A percentile compares a stretch with the other conserved stretches of the same genome.
Conservation (phyloP, 2,888 invertebrate genomes). For the Tipula vernalis region DNA sequence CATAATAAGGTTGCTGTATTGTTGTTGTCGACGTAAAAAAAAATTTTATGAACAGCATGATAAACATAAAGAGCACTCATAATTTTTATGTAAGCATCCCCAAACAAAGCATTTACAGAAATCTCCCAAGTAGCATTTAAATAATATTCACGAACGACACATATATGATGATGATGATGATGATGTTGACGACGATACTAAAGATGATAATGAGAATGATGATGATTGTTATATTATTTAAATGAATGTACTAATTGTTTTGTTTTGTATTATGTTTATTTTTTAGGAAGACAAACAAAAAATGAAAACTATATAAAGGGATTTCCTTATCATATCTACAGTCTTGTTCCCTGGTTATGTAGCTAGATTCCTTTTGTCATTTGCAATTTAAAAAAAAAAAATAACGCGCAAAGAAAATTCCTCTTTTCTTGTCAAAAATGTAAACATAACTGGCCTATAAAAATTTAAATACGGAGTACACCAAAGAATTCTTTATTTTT, state of each 20-base stretch:
- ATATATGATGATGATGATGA: background rate
- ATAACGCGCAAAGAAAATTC: background rate
- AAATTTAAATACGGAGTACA: background rate
- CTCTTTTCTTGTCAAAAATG: background rate
- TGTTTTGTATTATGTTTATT: background rate
- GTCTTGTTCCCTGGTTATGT: background rate
- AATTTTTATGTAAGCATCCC: background rate
- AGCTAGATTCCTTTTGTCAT: background rate
- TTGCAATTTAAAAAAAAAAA: background rate
- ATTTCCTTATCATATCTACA: background rate
- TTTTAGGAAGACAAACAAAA: background rate
- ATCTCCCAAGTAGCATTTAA: constrained; percentile 4
- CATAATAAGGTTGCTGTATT: background rate
- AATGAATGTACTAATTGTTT: background rate
- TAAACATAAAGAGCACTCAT: background rate
- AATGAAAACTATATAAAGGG: background rate
- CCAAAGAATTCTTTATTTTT: background rate
- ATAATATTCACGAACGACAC: background rate
- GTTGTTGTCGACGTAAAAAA: background rate
- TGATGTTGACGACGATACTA: background rate
- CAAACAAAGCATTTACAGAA: background rate
- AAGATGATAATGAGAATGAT: background rate
- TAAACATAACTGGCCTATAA: background rate
- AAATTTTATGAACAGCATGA: background rate
- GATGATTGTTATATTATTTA: background rate